These are phyloP conservation scores for Sesamia nonagrioides DNA, from an alignment of 1,140 invertebrate genomes.

Conservation along the genomic window DNA sequence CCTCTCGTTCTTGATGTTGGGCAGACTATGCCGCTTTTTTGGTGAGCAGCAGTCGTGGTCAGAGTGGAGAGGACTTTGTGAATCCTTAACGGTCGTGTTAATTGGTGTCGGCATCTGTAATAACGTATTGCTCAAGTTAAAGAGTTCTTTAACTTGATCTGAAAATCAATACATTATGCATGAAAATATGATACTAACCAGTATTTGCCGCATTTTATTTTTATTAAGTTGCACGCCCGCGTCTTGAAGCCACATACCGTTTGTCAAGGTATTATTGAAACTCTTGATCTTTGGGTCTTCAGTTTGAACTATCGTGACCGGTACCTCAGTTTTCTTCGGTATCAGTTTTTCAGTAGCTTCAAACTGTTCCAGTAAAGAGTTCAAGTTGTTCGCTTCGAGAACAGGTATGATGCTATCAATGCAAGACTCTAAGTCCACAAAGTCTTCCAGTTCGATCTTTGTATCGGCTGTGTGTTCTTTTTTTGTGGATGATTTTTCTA, in stretches of 20 bases:
- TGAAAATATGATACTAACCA: conserved; percentile 79
- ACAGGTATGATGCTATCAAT: conserved; percentile 81
- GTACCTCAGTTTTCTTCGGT: conserved; percentile 63
- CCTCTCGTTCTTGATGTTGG: conserved; percentile 76
- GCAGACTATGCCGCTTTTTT: conserved; percentile 76
- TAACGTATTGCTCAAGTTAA: conserved; percentile 66
- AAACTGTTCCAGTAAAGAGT: conserved; percentile 84
- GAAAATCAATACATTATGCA: no score
- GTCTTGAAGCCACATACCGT: conserved; percentile 81
- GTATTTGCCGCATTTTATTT: conserved; percentile 82
- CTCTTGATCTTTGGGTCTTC: conserved; percentile 68
- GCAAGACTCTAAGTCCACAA: conserved; percentile 84
- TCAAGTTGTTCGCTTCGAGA: conserved; percentile 82
- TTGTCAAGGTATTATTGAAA: conserved; percentile 63
- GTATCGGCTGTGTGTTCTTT: conserved; percentile 19
- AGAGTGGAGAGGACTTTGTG: conserved; percentile 78
- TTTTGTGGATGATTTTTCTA: conserved; percentile 66
- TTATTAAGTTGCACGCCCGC: conserved; percentile 82
- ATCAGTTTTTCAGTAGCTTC: conserved; percentile 82
- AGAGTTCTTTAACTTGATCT: conserved; percentile 62
- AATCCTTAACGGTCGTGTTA: conserved; percentile 71
- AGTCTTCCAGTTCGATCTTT: conserved; percentile 77
- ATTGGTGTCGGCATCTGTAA: conserved; percentile 84
- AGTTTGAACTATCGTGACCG: conserved; percentile 50
- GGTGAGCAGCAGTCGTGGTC: conserved; percentile 85